Percentiles rank a stretch among this genome's conserved stretches.
Conservation (phyloP, 2,797 vertebrate genomes). For the Fundulus diaphanus region DNA sequence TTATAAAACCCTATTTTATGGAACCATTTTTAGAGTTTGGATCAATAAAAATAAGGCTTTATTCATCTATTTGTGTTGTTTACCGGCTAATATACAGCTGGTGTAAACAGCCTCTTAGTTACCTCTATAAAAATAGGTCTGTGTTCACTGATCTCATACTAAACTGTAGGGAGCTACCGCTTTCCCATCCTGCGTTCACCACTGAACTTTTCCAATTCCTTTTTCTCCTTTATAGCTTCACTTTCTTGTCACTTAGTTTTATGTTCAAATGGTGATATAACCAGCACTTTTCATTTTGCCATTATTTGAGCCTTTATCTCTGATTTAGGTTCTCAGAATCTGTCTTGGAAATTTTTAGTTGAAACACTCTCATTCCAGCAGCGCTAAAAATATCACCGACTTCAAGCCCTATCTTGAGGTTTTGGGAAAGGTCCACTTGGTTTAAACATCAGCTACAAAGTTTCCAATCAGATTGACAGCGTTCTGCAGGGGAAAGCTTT, state of each 20-base stretch:
- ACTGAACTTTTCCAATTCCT: constrained; percentile 21
- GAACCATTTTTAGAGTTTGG: constrained; percentile 40
- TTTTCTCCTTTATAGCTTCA: constrained; percentile 20
- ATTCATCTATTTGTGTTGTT: constrained; percentile 52
- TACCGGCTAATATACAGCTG: constrained; percentile 55
- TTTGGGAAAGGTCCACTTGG: constrained; percentile 43
- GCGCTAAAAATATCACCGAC: constrained; percentile 69
- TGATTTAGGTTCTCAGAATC: constrained; percentile 46
- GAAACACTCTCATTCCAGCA: constrained; percentile 62
- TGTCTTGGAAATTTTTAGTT: constrained; percentile 55
- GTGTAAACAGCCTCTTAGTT: constrained; percentile 59
- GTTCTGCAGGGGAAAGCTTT: constrained; percentile 49
- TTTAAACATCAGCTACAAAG: constrained; percentile 55
- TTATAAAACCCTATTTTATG: constrained; percentile 67
- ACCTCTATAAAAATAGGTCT: constrained; percentile 57
- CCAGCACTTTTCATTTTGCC: constrained; percentile 34
- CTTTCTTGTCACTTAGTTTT: constrained; percentile 44
- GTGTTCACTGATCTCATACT: constrained; percentile 36
- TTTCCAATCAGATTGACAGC: constrained; percentile 67
- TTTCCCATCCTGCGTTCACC: constrained; percentile 12
- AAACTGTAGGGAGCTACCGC: constrained; percentile 5
- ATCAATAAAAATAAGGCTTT: constrained; percentile 69
- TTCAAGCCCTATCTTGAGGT: constrained; percentile 56
- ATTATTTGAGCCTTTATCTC: constrained; percentile 31
- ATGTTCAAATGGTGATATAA: constrained; percentile 20